Base-by-base conservation (phyloP, 92 coral and sea anemone species). In the Paramuricea clavata region DNA sequence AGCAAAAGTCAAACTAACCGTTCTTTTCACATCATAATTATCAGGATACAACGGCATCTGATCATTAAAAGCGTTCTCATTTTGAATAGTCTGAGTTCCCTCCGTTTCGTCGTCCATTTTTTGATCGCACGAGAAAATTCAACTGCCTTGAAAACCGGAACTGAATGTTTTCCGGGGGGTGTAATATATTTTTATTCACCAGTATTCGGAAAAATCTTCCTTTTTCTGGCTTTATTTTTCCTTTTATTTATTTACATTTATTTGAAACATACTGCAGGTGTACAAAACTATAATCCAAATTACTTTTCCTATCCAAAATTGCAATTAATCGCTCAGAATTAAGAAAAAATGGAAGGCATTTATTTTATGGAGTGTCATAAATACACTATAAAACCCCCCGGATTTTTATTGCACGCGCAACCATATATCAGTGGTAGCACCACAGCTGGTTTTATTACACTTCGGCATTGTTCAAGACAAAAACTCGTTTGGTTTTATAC, bases 51-150 rank as follows among this genome's bases (percentile, higher is more conserved):
- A 42, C 21, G 67, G 62, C 59, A 25, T n/a, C 43, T 74, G 44
- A 17, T 27, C 43, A 19, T 2, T 25, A 72, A 36, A 61, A 12
- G 17, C 50, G 26, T 76, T 30, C 12, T 31, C 65, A 35, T 81
- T 44, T 71, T 47, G 64, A 43, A 82, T 12, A 44, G 43, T 82
- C 23, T 49, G 26, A 26, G 39, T 16, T 7, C 36, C 47, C 47
- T 71, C 75, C 67, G 39, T 82, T 10, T 76, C 64, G 2, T 65
- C 41, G 39, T 65, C 72, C 36, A 65, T 65, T 0, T 80, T 34
- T 54, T 69, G 52, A 6, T 69, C 2, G 9, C 10, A 9, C 52
- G 2, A 1, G 52, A 1, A 3, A 3, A 36, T 2, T 36, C 42
- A 36, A 36, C 42, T 36, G 22, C 7, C 34, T 21, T 17, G 15